Conservation (phyloP, 2,888 invertebrate species). For the Athalia circularis region DNA sequence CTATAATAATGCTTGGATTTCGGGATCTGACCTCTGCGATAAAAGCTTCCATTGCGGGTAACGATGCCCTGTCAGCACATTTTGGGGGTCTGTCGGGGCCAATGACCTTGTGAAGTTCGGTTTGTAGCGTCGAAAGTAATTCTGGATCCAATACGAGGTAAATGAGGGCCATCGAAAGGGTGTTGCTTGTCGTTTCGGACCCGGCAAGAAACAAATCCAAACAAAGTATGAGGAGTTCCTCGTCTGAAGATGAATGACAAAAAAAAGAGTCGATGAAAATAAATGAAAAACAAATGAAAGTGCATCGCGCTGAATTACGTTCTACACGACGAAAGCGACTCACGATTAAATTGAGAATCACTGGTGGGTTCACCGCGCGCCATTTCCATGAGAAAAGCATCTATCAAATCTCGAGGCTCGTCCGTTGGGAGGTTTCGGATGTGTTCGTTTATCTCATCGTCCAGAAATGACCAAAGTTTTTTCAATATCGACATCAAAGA, state of each 20-base stretch:
- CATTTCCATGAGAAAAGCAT: conserved; percentile 80
- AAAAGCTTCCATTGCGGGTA: conserved; percentile 68
- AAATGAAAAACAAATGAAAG: too few species aligned
- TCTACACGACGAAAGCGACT: conserved; percentile 48
- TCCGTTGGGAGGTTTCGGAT: conserved; percentile 57
- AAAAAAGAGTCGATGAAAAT: not conserved
- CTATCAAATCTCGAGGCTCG: conserved; percentile 78
- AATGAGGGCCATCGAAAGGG: conserved; percentile 78
- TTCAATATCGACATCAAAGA: conserved; percentile 75
- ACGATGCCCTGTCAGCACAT: conserved; percentile 75
- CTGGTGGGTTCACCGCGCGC: conserved; percentile 63
- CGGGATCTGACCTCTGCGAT: conserved; percentile 63
- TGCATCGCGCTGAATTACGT: not conserved
- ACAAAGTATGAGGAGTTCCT: conserved; percentile 75
- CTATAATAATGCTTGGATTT: too few species aligned
- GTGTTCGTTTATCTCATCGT: conserved; percentile 69
- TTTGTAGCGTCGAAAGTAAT: conserved; percentile 77
- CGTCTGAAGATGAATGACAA: conserved; percentile 60
- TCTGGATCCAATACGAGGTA: conserved; percentile 78
- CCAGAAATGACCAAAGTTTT: conserved; percentile 77
- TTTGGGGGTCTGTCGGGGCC: conserved; percentile 77
- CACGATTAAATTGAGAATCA: conserved; percentile 63
- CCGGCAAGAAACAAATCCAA: conserved; percentile 83
- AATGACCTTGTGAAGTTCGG: conserved; percentile 79
- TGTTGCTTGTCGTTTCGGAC: conserved; percentile 82